phyloP scores from a whole-genome alignment of 2,113 vertebrate genomes.

The Cottus gobio region DNA sequence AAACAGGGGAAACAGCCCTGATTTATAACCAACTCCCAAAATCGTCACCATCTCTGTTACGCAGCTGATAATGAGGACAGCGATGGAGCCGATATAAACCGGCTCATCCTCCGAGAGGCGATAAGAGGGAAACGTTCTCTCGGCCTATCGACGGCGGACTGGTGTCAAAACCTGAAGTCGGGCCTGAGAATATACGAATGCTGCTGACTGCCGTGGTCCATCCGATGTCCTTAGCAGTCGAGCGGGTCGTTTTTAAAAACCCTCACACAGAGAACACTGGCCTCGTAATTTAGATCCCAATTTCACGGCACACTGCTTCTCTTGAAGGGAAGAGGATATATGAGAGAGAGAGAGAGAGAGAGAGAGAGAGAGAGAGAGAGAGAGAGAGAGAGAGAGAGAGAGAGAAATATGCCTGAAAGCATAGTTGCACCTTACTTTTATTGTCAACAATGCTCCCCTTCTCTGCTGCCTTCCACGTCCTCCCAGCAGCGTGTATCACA shows the following conservation, averaged over 20 bases:
- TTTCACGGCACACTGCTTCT: conserved; percentile 94
- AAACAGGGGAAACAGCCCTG: conserved; percentile 39
- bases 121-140: conserved; percentile 45
- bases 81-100: conserved; percentile 58
- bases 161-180: conserved; percentile 43
- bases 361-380: conserved; percentile 30
- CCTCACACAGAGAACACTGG: conserved; percentile 72
- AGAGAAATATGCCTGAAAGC: conserved; percentile 46
- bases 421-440: conserved; percentile 60
- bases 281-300: conserved; percentile 90
- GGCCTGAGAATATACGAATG: conserved; percentile 13
- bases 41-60: conserved; percentile 62
- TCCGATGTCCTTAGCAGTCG: conserved; percentile 71
- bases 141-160: conserved; percentile 25
- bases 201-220: conserved; percentile 42
- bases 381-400: conserved; percentile 10
- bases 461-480: background rate
- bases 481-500: conserved; percentile 18
- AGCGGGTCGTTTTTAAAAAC: conserved; percentile 82
- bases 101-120: conserved; percentile 36
- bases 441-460: conserved; percentile 45
- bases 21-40: conserved; percentile 58
- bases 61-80: conserved; percentile 57
- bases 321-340: conserved; percentile 84
- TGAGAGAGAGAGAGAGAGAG: conserved; percentile 18